phyloP scores from a whole-genome alignment of 2,797 vertebrate genomes.

The Florisuga fusca region DNA sequence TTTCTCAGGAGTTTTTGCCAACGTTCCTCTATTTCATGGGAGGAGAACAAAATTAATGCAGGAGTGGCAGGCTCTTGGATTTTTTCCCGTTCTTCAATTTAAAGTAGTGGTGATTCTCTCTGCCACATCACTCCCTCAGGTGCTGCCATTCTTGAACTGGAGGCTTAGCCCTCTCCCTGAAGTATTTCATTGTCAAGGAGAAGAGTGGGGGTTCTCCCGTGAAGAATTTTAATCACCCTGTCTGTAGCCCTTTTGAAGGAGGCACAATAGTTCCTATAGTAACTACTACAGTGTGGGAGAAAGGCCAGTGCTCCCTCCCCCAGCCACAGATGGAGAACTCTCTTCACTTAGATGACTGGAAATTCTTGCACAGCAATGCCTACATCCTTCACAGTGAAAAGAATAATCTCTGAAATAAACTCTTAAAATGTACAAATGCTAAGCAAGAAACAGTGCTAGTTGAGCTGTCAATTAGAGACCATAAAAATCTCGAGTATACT shows the following conservation, averaged over 20 bases:
- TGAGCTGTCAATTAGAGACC: not conserved
- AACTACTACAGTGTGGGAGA: conserved; percentile 59
- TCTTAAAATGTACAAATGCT: not conserved
- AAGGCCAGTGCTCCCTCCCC: conserved; percentile 44
- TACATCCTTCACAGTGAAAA: conserved; percentile 34
- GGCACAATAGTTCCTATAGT: conserved; percentile 57
- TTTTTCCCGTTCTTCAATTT: conserved; percentile 20
- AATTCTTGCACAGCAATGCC: conserved; percentile 62
- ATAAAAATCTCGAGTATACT: not conserved
- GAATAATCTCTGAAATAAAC: conserved; percentile 5
- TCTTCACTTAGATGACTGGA: conserved; percentile 51
- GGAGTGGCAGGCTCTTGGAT: not conserved
- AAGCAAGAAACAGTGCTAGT: not conserved
- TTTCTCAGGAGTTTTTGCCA: not conserved
- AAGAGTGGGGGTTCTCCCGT: conserved; percentile 42
- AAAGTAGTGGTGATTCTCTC: conserved; percentile 42
- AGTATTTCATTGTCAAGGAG: conserved; percentile 54
- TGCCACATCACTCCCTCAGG: conserved; percentile 48
- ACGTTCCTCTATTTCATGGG: not conserved
- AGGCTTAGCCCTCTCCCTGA: conserved; percentile 53
- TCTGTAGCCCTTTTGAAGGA: conserved; percentile 41
- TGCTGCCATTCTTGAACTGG: conserved; percentile 60
- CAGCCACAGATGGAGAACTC: conserved; percentile 51
- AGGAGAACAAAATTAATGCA: not conserved
- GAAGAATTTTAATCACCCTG: conserved; percentile 66